phyloP scores from a whole-genome alignment of 2,113 vertebrate genomes.

The Gobiocypris rarus region DNA sequence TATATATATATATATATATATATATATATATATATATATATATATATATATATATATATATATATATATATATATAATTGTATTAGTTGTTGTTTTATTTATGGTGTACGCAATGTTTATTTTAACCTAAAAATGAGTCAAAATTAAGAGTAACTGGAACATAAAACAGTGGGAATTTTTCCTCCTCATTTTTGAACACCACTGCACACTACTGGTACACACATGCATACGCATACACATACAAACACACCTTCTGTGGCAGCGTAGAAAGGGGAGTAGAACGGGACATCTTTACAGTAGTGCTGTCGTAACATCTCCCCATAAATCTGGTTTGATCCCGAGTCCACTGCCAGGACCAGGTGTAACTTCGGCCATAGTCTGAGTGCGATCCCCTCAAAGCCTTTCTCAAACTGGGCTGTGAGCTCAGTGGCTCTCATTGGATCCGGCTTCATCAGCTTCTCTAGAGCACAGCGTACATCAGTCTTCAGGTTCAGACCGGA shows the following conservation, averaged over 20 bases:
- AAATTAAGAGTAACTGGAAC: no score
- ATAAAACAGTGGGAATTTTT: no score
- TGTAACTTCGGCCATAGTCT: constrained; percentile 87
- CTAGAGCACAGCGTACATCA: constrained; percentile 63
- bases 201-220: neutral
- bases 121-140: no score
- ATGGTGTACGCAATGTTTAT: no score
- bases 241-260: constrained; percentile 80
- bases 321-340: constrained; percentile 79
- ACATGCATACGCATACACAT: neutral
- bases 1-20: no score
- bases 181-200: no score
- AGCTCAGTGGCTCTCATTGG: constrained; percentile 76
- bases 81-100: no score
- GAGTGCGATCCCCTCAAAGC: constrained; percentile 81
- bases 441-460: constrained; percentile 71
- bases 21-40: no score
- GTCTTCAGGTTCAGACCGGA: constrained; percentile 69
- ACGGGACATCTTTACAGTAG: constrained; percentile 82
- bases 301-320: constrained; percentile 73
- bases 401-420: constrained; percentile 67
- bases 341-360: constrained; percentile 82
- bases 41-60: no score
- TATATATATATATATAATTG: no score
- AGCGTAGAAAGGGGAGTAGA: constrained; percentile 88